Evolutionary conservation across 2,888 invertebrate species (phyloP), one percentile per base, ranked within the genome.

Genomic region (Luperina nickerlii): DNA sequence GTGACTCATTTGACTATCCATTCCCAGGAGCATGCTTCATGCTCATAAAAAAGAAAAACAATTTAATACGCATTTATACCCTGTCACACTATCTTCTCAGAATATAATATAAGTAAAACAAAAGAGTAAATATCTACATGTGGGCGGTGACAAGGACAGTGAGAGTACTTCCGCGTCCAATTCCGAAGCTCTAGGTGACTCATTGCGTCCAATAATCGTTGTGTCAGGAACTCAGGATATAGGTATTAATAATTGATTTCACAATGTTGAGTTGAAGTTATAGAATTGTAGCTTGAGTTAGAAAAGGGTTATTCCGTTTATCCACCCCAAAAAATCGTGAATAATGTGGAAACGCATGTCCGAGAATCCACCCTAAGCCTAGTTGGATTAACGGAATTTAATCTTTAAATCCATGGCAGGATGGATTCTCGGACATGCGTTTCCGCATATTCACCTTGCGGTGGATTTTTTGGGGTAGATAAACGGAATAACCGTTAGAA

Each of bases 131-230:
- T 63, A 24, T 32, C 32, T 51, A 9, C 20, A 66, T 63, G 70
- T 65, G 45, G n/a, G 62, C 67, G 38, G 18, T 13, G 62, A 45
- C 86, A 88, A 88, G 88, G 89, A 48, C 82, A 42, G 80, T 73
- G 66, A 86, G 69, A 89, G 83, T 71, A 80, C 70, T 89, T 88
- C 89, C 88, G 84, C n/a, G 79, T 71, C 15, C 76, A 62, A 62
- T 38, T 76, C 45, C 15, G 67, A 54, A 57, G 62, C 27, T 54
- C 27, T 74, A 24, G 27, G 2, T 79, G 84, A 85, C 45, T 79
- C 89, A 88, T 78, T 69, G 74, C 70, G 42, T 60, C 51, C 42
- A 70, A 51, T 68, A 27, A 79, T 79, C 27, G 60, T 75, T 65
- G 67, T 68, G 38, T 65, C 65, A 24, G 38, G 38, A 38, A 38